Evolutionary conservation across 2,888 invertebrate genomes (phyloP), one percentile per base, ranked within the genome.

Genomic region (Acheta domesticus): DNA sequence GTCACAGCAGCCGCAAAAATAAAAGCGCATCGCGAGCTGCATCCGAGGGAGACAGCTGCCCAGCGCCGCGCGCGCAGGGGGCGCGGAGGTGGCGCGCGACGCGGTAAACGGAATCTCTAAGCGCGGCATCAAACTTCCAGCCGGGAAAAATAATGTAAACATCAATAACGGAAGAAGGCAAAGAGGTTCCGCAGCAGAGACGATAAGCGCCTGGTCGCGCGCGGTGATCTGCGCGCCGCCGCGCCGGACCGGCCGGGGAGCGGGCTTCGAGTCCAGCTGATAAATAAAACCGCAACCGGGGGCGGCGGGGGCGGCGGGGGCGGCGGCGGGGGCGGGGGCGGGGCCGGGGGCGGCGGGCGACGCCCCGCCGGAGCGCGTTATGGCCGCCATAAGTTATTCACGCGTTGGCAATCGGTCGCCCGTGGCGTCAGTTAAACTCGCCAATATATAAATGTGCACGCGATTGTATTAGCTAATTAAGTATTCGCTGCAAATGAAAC

Each of bases 341-440:
- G 62, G 16, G 62, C 36, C n/a, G n/a, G n/a, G n/a, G 8, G 36
- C 36, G 36, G 36, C 36, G 36, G 5, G 36, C 36, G 8, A 36
- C 36, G 36, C 36, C 36, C 36, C 36, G 62, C 62, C 62, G 62
- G n/a, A n/a, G 62, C 62, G 62, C 62, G 62, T 62, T 62, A 36
- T 36, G 16, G n/a, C 62, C 62, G n/a, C 62, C 62, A 62, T 62
- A 62, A 62, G 16, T 62, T 19, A 62, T 62, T 62, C 62, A 62
- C 14, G 62, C 36, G 62, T 62, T n/a, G 16, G 62, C 62, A 62
- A 62, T 62, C 62, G 62, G 62, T n/a, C 62, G 62, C 62, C n/a
- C 62, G 62, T 62, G 62, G 62, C 62, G n/a, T n/a, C 62, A 62
- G 62, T 62, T 62, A 62, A 62, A 62, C 62, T 62, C 62, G 62